Base-by-base conservation (phyloP, 2,797 vertebrate genomes). In the Crax fasciolata region DNA sequence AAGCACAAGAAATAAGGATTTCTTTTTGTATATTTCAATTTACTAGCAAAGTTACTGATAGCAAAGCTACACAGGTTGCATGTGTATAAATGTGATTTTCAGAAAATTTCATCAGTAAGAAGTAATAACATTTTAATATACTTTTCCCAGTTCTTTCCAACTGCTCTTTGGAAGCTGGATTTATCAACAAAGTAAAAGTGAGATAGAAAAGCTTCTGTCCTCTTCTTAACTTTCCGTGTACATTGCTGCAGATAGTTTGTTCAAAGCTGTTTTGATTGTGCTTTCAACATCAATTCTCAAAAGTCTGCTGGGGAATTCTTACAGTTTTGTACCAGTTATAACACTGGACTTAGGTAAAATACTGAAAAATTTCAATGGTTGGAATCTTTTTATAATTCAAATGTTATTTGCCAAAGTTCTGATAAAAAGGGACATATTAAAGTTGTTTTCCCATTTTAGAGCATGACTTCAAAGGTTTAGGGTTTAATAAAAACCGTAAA, bases 381-480 rank as follows among this genome's bases (percentile, higher is more conserved):
- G 38, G 80, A 87, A 85, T 59, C 5, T 24, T 91, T 92, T 88
- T 85, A 5, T 68, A 84, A 75, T 44, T 63, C 15, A 79, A 84
- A 59, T 70, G 9, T 25, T 84, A 41, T 63, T 94, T 93, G 94
- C 20, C 5, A 5, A 67, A 44, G 13, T 70, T 94, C 58, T 76
- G n/a, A 16, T 84, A 11, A 20, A 39, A 91, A 88, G 8, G 9
- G 44, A 51, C 39, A 71, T 62, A 73, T 55, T 72, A 68, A 78
- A 87, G 51, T 58, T 80, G 51, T 88, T 89, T 93, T 83, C 49
- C 27, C 23, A 52, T 83, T 89, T 94, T 88, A 73, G 28, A 89
- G 2, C 14, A 55, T 21, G 30, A 5, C 10, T 90, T 32, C 32
- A 78, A 88, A 82, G 10, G 21, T 75, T 46, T 65, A 19, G 30